Percentiles rank a stretch among this genome's conserved stretches.
phyloP scores from a whole-genome alignment of 2,113 vertebrate species.

The Protobothrops mucrosquamatus region DNA sequence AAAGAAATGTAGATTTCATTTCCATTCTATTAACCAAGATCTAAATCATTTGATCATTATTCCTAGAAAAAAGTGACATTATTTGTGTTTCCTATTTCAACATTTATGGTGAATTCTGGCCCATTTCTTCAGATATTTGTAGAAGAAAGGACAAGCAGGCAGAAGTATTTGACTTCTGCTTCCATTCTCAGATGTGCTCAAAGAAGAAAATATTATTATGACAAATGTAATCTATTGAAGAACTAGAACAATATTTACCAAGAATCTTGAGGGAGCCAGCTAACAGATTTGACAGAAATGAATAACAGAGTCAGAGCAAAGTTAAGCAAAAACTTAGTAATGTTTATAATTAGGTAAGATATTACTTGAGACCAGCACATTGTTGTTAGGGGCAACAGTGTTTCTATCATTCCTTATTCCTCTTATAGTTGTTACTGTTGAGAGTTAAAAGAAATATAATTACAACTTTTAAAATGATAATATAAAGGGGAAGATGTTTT shows the following conservation, averaged over 20 bases:
- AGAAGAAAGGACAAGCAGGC: not conserved
- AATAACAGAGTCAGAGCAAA: conserved; percentile 20
- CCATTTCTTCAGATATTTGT: conserved; percentile 4
- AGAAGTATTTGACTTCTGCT: not conserved
- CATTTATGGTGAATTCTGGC: not conserved
- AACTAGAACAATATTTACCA: conserved; percentile 3
- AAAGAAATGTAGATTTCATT: not conserved
- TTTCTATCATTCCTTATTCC: not conserved
- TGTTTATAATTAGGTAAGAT: not conserved
- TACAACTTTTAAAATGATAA: not conserved
- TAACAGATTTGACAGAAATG: conserved; percentile 27
- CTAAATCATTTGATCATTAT: not conserved
- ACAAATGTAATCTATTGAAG: not conserved
- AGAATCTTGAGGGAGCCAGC: conserved; percentile 14
- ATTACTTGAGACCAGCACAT: not conserved
- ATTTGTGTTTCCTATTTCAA: not conserved
- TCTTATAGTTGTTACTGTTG: not conserved
- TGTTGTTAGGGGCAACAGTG: not conserved
- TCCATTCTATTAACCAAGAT: not conserved
- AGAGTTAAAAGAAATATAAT: not conserved
- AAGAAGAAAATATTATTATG: conserved; percentile 5
- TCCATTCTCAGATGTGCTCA: not conserved
- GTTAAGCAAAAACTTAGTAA: conserved; percentile 39
- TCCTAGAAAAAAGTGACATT: not conserved
- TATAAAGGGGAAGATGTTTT: not conserved